Evolutionary conservation across 2,888 invertebrate species (phyloP).

Genomic region (Scotopteryx bipunctaria): DNA sequence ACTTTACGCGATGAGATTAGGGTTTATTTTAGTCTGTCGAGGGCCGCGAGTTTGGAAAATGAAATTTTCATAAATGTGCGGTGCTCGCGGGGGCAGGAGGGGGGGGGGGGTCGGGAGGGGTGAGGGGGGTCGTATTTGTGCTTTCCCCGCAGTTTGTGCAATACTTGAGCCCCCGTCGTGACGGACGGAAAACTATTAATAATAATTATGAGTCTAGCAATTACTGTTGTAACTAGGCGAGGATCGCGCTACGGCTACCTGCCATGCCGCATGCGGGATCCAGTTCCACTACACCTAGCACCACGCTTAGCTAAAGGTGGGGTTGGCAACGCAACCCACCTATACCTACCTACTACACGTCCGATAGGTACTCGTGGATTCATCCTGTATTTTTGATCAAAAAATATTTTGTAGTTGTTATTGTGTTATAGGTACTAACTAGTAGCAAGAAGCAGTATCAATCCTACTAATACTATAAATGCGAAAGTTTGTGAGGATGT

Average conservation of each 20-base stretch:
- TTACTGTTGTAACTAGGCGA: conserved; percentile 24
- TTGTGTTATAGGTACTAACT: no score
- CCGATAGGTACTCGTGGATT: no score
- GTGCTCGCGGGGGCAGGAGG: conserved; percentile 36
- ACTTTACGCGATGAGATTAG: conserved; percentile 65
- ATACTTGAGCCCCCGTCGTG: conserved; percentile 62
- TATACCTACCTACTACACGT: no score
- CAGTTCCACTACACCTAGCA: no score
- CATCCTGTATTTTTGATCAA: no score
- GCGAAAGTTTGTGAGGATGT: no score
- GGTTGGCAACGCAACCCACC: no score
- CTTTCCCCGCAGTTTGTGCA: conserved; percentile 68
- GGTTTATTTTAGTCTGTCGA: conserved; percentile 68
- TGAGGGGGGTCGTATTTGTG: conserved; percentile 63
- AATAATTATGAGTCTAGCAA: conserved; percentile 60
- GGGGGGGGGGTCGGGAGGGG: conserved; percentile 24
- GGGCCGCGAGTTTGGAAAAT: conserved; percentile 69
- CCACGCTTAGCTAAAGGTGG: no score
- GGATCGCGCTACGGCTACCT: conserved; percentile 4
- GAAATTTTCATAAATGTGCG: conserved; percentile 79
- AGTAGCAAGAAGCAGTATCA: no score
- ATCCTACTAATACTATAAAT: no score
- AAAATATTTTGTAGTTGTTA: no score
- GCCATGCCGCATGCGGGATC: no score
- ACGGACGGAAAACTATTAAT: conserved; percentile 70